Conservation (phyloP, 2,797 vertebrate species). For the Arnoldichthys spilopterus region DNA sequence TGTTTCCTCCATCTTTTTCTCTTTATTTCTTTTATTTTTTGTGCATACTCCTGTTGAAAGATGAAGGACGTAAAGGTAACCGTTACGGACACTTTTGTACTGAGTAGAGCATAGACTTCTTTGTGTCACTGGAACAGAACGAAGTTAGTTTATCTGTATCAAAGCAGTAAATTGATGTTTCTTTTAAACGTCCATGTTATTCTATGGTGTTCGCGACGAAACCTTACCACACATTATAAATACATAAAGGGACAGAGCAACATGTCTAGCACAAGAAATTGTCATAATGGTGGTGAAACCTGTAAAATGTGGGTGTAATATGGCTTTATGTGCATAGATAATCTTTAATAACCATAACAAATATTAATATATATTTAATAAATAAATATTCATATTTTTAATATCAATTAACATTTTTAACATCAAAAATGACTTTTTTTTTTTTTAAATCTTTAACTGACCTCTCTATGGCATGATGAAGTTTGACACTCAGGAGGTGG, state of each 20-base stretch:
- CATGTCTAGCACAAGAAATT: too few species aligned
- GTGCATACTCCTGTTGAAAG: constrained; percentile 73
- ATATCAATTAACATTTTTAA: too few species aligned
- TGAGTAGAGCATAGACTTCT: background rate
- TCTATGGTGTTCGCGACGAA: too few species aligned
- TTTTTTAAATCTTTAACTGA: constrained; percentile 31
- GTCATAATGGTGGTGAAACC: too few species aligned
- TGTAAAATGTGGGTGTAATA: background rate
- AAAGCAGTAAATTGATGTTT: background rate
- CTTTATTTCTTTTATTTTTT: constrained; percentile 14
- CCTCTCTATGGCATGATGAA: constrained; percentile 59
- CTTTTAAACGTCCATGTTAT: too few species aligned
- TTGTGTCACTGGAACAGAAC: background rate
- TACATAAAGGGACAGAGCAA: too few species aligned
- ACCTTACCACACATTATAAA: too few species aligned
- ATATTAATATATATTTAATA: too few species aligned
- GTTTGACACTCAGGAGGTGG: constrained; percentile 94
- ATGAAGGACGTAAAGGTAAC: constrained; percentile 84
- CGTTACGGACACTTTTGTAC: constrained; percentile 7
- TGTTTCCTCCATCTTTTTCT: background rate
- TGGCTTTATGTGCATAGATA: too few species aligned
- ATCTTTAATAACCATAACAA: background rate
- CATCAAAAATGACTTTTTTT: constrained; percentile 11
- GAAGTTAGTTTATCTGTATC: background rate
- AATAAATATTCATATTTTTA: too few species aligned